phyloP scores from a whole-genome alignment of 35 echinoderm and acorn worm species.

The Hemicentrotus pulcherrimus region DNA sequence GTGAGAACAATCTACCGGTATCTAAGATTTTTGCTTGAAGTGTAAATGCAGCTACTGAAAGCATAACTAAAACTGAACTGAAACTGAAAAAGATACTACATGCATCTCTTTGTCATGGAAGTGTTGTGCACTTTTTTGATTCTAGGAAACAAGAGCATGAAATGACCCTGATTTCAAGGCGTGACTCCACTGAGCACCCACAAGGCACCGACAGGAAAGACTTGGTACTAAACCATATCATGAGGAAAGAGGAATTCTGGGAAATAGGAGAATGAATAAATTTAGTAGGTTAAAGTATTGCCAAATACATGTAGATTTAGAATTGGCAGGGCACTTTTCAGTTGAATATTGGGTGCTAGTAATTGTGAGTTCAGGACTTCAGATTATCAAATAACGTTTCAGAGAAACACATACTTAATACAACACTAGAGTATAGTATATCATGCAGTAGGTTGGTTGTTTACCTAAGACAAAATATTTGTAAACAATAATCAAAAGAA shows the following conservation, averaged over 20 bases:
- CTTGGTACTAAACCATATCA: not conserved
- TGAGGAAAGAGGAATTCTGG: not conserved
- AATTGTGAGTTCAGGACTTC: too few species aligned
- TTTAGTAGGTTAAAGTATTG: not conserved
- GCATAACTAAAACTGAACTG: too few species aligned
- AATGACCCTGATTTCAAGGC: not conserved
- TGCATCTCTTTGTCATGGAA: not conserved
- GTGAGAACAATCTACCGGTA: too few species aligned
- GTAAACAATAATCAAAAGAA: too few species aligned
- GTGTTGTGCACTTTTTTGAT: not conserved
- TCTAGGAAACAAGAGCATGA: not conserved
- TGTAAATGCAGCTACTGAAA: too few species aligned
- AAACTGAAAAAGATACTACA: too few species aligned
- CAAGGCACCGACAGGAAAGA: not conserved
- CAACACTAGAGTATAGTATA: too few species aligned
- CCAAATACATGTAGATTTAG: not conserved
- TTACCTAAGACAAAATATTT: too few species aligned
- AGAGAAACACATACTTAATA: too few species aligned
- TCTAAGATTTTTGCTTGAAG: too few species aligned
- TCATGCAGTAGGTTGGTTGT: too few species aligned
- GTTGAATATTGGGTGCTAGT: not conserved
- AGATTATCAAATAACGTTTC: too few species aligned
- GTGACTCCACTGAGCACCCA: not conserved
- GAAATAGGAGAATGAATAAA: not conserved
- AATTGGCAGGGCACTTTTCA: not conserved